Base-by-base conservation (phyloP, 2,113 vertebrate species). In the Oreocharis arfaki region DNA sequence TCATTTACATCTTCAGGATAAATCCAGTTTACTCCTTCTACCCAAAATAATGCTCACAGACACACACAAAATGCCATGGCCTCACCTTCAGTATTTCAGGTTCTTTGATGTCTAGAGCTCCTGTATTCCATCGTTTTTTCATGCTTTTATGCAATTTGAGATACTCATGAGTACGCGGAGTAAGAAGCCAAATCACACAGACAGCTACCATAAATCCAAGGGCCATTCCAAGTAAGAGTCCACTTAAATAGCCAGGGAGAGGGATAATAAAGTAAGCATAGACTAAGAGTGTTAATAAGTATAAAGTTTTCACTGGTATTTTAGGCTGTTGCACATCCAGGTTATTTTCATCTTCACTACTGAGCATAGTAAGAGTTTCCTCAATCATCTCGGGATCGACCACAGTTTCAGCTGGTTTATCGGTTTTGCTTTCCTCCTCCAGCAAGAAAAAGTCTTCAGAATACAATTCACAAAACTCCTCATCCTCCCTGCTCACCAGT, bases 391-490 rank as follows among this genome's bases (percentile, higher is more conserved):
- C 93, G 1, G 96, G 41, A 87, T 87, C 95, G 1, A 95, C 59
- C 82, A 13, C 95, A 81, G 41, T 49, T 85, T 96, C 91, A 30
- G 69, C 32, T 8, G 90, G 93, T 41, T 91, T 97, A 37, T 99
- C 98, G 24, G 88, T 94, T 47, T 98, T 98, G 32, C 96, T 96
- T 91, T 99, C 99, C 6, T 98, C 98, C 35, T 99, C 99, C 7
- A 97, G 96, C 80, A 98, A 93, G 55, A 99, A 98, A 82, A 99
- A 99, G 96, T 99, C 99, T 93, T 99, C 99, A 3, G 98, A 97
- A 96, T 99, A 99, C 42, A 99, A 98, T 96, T 99, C 99, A 79
- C 98, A 99, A 67, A 99, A 99, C 93, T 99, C 99, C 86, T 99
- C 99, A 4, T 99, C 99, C 90, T 99, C 99, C 96, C 99, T 99